Evolutionary conservation across 2,113 vertebrate genomes (phyloP).

Genomic region (Eulacestoma nigropectus): DNA sequence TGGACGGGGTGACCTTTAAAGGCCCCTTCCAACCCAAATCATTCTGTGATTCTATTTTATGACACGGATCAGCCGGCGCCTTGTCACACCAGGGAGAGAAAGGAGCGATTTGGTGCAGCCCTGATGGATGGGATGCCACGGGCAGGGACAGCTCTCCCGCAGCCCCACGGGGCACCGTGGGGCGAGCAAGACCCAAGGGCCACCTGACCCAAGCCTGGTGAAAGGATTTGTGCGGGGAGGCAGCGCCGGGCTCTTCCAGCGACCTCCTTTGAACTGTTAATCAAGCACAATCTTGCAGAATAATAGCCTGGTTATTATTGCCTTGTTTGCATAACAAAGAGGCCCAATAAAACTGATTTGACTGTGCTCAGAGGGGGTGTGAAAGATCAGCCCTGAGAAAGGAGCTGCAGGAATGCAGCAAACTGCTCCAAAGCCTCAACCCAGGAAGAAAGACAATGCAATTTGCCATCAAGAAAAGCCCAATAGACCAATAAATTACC

Average conservation of each 20-base stretch:
- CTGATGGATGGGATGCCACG: background rate
- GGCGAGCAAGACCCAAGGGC: background rate
- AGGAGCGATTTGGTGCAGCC: background rate
- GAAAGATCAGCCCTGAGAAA: conserved; percentile 69
- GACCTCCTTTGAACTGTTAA: conserved; percentile 78
- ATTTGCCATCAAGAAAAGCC: conserved; percentile 83
- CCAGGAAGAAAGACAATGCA: conserved; percentile 84
- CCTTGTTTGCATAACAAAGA: conserved; percentile 80
- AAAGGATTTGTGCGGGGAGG: conserved; percentile 26
- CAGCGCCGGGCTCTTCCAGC: background rate
- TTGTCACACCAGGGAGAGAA: background rate
- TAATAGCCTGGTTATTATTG: conserved; percentile 74
- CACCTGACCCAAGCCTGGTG: background rate
- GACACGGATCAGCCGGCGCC: background rate
- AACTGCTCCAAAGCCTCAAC: conserved; percentile 63
- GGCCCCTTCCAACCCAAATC: background rate
- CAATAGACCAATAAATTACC: conserved; percentile 88
- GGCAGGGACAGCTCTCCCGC: background rate
- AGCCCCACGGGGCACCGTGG: background rate
- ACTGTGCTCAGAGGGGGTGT: conserved; percentile 60
- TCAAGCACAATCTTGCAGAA: conserved; percentile 74
- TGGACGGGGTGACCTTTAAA: background rate
- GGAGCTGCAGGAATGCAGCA: conserved; percentile 66
- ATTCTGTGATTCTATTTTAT: background rate
- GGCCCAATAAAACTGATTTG: conserved; percentile 73